Percentiles rank a stretch among this genome's conserved stretches.
phyloP scores from a whole-genome alignment of 2,888 invertebrate species.

The Biston betularia region DNA sequence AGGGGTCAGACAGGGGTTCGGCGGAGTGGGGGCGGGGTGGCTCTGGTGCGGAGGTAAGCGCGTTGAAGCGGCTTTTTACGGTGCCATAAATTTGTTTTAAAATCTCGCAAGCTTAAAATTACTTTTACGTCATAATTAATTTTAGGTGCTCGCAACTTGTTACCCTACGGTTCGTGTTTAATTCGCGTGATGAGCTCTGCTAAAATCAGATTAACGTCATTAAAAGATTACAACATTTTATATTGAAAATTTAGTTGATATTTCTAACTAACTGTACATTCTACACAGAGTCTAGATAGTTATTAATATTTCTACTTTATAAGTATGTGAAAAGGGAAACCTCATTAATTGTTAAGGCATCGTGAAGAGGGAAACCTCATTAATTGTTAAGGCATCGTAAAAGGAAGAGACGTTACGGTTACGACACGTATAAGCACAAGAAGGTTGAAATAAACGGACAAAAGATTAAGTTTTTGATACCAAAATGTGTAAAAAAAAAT shows the following conservation, averaged over 20 bases:
- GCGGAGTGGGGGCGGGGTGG: slow-evolving; percentile 46
- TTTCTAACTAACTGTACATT: background rate
- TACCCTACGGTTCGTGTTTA: slow-evolving; percentile 30
- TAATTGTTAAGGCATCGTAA: slow-evolving; percentile 20
- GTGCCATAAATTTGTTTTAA: slow-evolving; percentile 58
- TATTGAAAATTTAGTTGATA: slow-evolving; percentile 8
- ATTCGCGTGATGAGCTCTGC: slow-evolving; percentile 32
- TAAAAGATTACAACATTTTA: slow-evolving; percentile 23
- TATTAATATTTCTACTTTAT: slow-evolving; percentile 5
- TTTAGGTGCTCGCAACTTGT: slow-evolving; percentile 35
- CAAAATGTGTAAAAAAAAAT: too few relatives aligned
- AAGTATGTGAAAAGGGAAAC: slow-evolving; percentile 18
- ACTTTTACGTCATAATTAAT: slow-evolving; percentile 36
- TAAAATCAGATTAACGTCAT: slow-evolving; percentile 37
- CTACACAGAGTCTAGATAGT: slow-evolving; percentile 3
- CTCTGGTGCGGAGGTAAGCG: slow-evolving; percentile 70
- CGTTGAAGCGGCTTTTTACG: slow-evolving; percentile 73
- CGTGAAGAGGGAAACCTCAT: slow-evolving; percentile 17
- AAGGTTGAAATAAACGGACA: background rate
- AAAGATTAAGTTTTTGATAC: too few relatives aligned
- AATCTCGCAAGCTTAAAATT: slow-evolving; percentile 53
- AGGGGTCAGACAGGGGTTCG: slow-evolving; percentile 41
- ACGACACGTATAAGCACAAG: slow-evolving; percentile 17
- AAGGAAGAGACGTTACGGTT: slow-evolving; percentile 6
- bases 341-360: slow-evolving; percentile 14